Evolutionary conservation across 64 coral and sea anemone genomes (phyloP).

Genomic region (Montipora foliosa): DNA sequence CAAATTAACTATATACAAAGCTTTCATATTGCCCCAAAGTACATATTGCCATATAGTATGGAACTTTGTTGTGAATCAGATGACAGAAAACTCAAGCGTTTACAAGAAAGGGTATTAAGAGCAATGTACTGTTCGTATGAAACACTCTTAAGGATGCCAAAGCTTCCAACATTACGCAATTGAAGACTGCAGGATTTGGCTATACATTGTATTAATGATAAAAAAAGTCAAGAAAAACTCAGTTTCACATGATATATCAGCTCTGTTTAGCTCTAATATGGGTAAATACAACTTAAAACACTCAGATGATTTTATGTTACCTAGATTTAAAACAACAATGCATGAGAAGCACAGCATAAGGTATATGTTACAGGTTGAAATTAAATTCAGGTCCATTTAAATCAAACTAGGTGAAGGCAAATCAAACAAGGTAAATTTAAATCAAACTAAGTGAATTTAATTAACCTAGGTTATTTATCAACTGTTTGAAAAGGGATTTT

Average conservation of each 20-base stretch:
- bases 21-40: constrained; percentile 19
- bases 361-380: no score
- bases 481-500: no score
- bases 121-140: constrained; percentile 1
- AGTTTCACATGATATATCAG: background rate
- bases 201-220: background rate
- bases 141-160: constrained; percentile 2
- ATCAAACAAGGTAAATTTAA: no score
- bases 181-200: background rate
- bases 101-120: background rate
- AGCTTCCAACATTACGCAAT: background rate
- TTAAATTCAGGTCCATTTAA: no score
- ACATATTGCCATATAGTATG: constrained; percentile 42
- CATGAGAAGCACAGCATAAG: no score
- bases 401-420: no score
- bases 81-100: constrained; percentile 24
- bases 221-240: background rate
- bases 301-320: no score
- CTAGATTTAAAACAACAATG: no score
- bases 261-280: background rate
- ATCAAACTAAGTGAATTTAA: no score
- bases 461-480: no score
- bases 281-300: background rate
- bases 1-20: constrained; percentile 43
- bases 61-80: constrained; percentile 3